Base-by-base conservation (phyloP, 2,888 invertebrate genomes). In the Helobdella robusta region DNA sequence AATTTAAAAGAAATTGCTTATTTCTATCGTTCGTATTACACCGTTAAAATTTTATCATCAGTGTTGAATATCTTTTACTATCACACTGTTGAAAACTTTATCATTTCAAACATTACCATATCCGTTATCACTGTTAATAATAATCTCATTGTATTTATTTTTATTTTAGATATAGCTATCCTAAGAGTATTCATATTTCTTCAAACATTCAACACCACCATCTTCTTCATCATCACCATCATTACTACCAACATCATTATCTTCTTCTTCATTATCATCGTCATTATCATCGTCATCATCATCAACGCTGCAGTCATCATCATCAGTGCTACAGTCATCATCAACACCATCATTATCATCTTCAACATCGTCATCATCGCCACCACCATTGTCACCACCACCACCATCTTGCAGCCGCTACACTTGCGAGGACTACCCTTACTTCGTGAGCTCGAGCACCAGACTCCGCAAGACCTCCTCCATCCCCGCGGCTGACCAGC, bases 381-480 rank as follows among this genome's bases (percentile, higher is more conserved):
- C n/a, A n/a, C 8, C n/a, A 2, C 25, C 20, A 48, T 48, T 1
- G 25, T 23, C 8, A 48, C 20, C 2, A 8, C 1, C 20, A 48
- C 20, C n/a, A 18, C 15, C n/a, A 18, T n/a, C n/a, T n/a, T n/a
- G 2, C 56, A 56, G 56, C 32, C 56, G 56, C 28, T 30, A 30
- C n/a, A 32, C 32, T n/a, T 56, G 32, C 56, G 56, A 56, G 32
- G 56, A 56, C 32, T 56, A 32, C 28, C 32, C 56, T 1, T 56
- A 56, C 32, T 56, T 56, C 30, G 32, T n/a, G 3, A n/a, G n/a
- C 6, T 56, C 56, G 32, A 56, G 18, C 28, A 56, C 6, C 32
- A 56, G 23, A 52, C 56, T 56, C 8, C 56, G 56, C 56, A 56
- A 56, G 32, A 56, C 30, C 2, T 5, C 56, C 30, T 56, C 56